phyloP scores from a whole-genome alignment of 2,888 invertebrate genomes.

The Notodonta dromedarius region DNA sequence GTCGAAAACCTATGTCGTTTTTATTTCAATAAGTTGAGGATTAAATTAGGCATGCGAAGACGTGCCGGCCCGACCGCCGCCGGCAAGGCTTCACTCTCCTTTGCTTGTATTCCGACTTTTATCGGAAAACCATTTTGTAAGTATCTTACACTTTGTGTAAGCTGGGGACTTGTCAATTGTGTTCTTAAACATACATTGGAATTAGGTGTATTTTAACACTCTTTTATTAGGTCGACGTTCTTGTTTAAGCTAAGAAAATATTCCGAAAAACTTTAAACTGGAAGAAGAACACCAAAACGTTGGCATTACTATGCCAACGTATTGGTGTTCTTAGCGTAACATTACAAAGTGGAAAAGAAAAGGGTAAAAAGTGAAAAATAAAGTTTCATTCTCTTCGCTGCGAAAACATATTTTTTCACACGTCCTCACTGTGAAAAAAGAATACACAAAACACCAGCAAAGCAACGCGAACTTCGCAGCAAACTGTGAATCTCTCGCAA shows the following conservation, averaged over 20 bases:
- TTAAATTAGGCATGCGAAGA: conserved; percentile 81
- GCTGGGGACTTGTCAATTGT: conserved; percentile 36
- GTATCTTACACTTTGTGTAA: conserved; percentile 35
- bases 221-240: no score
- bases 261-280: no score
- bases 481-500: conserved; percentile 44
- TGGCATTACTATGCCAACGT: no score
- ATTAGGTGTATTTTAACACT: background rate
- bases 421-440: conserved; percentile 1
- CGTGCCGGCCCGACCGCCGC: conserved; percentile 52
- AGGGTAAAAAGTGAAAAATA: background rate
- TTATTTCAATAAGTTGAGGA: conserved; percentile 83
- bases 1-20: conserved; percentile 84
- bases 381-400: background rate
- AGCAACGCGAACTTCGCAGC: conserved; percentile 38
- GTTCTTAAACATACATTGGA: conserved; percentile 21
- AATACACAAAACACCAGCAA: conserved; percentile 19
- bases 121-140: conserved; percentile 43
- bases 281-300: no score
- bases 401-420: background rate
- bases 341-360: no score
- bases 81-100: conserved; percentile 57
- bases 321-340: no score
- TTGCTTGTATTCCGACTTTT: conserved; percentile 45
- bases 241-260: no score